Conservation (phyloP, 2,113 vertebrate species). For the Ictidomys tridecemlineatus region DNA sequence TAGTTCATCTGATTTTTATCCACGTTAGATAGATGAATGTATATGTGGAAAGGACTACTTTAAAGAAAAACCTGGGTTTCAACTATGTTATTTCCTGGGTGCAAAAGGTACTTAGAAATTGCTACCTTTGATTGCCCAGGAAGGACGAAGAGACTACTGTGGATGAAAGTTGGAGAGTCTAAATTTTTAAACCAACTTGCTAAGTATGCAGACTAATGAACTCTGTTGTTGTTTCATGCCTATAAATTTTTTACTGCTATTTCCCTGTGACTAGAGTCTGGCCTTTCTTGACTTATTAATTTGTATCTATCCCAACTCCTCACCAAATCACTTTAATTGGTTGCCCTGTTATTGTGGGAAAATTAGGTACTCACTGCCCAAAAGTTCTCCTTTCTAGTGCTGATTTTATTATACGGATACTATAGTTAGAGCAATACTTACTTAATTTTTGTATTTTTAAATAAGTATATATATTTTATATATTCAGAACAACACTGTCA, state of each 20-base stretch:
- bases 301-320: constrained; percentile 21
- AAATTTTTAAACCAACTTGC: constrained; percentile 79
- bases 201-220: constrained; percentile 77
- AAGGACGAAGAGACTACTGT: background rate
- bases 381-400: background rate
- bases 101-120: background rate
- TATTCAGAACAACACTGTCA: background rate
- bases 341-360: background rate
- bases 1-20: background rate
- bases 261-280: constrained; percentile 52
- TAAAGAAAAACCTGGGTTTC: background rate
- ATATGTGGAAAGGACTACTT: background rate
- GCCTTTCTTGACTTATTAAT: constrained; percentile 70
- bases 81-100: background rate
- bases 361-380: background rate
- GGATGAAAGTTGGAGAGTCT: constrained; percentile 64
- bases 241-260: constrained; percentile 65
- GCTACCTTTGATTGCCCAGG: background rate
- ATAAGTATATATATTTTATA: background rate
- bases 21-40: background rate
- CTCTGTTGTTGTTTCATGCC: constrained; percentile 66
- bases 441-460: background rate
- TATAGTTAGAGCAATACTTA: background rate
- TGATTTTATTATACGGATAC: background rate
- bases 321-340: constrained; percentile 45